phyloP scores from a whole-genome alignment of 2,113 vertebrate genomes.

The Artemisiospiza belli region DNA sequence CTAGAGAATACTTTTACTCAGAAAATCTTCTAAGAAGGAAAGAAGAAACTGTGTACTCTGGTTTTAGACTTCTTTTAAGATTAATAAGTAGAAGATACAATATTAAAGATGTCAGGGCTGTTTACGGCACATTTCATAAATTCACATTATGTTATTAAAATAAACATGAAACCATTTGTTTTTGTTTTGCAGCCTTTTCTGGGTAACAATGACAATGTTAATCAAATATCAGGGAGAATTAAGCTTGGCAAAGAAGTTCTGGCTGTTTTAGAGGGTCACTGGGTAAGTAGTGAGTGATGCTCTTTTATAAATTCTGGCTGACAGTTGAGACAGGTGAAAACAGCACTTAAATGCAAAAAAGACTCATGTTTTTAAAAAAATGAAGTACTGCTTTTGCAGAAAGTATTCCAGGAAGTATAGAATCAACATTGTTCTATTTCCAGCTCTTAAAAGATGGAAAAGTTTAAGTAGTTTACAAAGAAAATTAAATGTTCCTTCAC shows the following conservation, averaged over 20 bases:
- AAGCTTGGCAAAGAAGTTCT: conserved; percentile 97
- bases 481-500: background rate
- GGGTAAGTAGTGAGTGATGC: conserved; percentile 81
- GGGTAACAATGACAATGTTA: conserved; percentile 93
- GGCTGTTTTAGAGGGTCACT: conserved; percentile 95
- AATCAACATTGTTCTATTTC: background rate
- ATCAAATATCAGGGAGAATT: conserved; percentile 95
- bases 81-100: background rate
- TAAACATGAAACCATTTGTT: background rate
- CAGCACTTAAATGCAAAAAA: background rate
- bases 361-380: background rate
- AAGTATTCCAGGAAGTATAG: background rate
- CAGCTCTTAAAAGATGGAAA: background rate
- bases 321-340: background rate
- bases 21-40: background rate
- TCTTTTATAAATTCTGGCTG: background rate
- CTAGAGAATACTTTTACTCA: background rate
- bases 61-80: background rate
- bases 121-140: background rate
- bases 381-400: background rate
- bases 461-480: background rate
- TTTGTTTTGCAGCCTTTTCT: conserved; percentile 88
- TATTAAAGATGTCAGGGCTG: background rate
- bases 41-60: background rate
- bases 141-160: background rate